phyloP scores from a whole-genome alignment of 2,888 invertebrate species.

The Lypha dubia region DNA sequence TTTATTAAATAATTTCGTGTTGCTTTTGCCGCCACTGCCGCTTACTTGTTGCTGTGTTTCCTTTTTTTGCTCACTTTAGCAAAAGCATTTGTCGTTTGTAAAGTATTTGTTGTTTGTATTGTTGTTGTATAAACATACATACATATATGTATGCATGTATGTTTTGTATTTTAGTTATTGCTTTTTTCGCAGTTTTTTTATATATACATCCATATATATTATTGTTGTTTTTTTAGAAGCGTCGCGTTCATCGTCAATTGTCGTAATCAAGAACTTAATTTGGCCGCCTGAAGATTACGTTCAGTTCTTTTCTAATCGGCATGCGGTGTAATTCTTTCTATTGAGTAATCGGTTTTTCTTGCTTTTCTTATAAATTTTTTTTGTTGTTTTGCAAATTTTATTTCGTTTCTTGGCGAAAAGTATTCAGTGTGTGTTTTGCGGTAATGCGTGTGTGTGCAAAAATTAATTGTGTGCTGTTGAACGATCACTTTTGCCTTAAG shows the following conservation, averaged over 20 bases:
- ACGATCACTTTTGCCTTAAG: slow-evolving; percentile 59
- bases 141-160: too few relatives aligned
- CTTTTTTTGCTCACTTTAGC: slow-evolving; percentile 51
- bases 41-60: slow-evolving; percentile 65
- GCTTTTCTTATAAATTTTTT: slow-evolving; percentile 39
- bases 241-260: slow-evolving; percentile 60
- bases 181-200: slow-evolving; percentile 20
- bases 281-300: slow-evolving; percentile 75
- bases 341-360: slow-evolving; percentile 72
- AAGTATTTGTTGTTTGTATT: slow-evolving; percentile 61
- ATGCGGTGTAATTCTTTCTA: slow-evolving; percentile 81
- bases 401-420: slow-evolving; percentile 22
- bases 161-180: slow-evolving; percentile 43
- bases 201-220: too few relatives aligned
- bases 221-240: slow-evolving; percentile 56
- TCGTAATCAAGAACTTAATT: slow-evolving; percentile 75
- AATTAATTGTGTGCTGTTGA: slow-evolving; percentile 52
- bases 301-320: slow-evolving; percentile 83
- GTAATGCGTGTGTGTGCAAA: slow-evolving; percentile 22
- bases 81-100: slow-evolving; percentile 70
- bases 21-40: slow-evolving; percentile 72
- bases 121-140: slow-evolving; percentile 67
- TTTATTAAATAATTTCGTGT: slow-evolving; percentile 81
- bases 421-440: slow-evolving; percentile 27
- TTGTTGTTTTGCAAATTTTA: slow-evolving; percentile 17